Evolutionary conservation across 2,113 vertebrate species (phyloP).

Genomic region (Asarcornis scutulata): DNA sequence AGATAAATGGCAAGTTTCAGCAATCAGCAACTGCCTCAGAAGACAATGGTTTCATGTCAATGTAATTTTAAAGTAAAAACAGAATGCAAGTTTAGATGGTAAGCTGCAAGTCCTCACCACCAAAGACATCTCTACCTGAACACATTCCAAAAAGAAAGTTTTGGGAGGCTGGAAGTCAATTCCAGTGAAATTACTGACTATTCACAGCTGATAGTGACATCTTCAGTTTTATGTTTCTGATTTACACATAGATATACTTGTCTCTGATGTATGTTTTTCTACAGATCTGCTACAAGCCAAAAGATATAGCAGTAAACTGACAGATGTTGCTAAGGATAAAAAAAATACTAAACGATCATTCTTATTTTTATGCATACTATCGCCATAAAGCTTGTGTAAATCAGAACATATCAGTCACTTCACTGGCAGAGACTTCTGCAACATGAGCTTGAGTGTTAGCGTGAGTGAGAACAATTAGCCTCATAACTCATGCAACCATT

Average conservation of each 20-base stretch:
- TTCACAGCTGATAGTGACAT: neutral
- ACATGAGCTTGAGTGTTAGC: neutral
- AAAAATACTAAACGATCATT: neutral
- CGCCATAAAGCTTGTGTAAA: neutral
- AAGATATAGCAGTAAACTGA: neutral
- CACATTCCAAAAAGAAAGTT: neutral
- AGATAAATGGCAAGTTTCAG: neutral
- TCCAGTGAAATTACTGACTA: neutral
- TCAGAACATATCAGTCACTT: neutral
- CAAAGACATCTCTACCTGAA: neutral
- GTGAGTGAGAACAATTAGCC: neutral
- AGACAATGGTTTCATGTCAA: neutral
- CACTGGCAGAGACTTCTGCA: neutral
- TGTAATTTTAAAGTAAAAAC: neutral
- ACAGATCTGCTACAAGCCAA: neutral
- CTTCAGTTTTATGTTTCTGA: neutral
- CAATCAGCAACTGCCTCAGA: neutral
- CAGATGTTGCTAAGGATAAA: neutral
- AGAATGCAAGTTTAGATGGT: neutral
- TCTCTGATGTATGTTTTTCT: neutral
- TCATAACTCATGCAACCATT: neutral
- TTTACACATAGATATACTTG: neutral
- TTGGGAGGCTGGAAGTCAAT: neutral
- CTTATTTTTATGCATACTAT: neutral
- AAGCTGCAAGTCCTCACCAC: neutral